Percentiles rank a stretch among this genome's conserved stretches.
Evolutionary conservation across 1,140 invertebrate species (phyloP).

Genomic region (Aphaenogaster rudis): DNA sequence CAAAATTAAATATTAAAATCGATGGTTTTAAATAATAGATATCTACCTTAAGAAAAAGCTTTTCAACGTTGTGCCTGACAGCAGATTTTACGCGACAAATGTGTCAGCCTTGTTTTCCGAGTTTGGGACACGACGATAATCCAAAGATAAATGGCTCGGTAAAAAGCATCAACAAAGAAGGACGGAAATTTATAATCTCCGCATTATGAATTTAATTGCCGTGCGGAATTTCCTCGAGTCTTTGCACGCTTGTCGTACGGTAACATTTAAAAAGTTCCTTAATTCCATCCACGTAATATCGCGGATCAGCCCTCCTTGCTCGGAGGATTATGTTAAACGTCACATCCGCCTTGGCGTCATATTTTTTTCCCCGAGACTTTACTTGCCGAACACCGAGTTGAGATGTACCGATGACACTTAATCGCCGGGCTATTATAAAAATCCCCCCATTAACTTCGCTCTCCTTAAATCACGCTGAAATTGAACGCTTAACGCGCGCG

Average conservation of each 20-base stretch:
- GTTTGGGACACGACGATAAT: neutral
- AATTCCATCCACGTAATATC: conserved; percentile 30
- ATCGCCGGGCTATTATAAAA: conserved; percentile 26
- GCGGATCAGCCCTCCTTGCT: conserved; percentile 14
- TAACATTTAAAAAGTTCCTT: conserved; percentile 10
- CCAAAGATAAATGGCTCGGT: neutral
- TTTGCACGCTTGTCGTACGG: neutral
- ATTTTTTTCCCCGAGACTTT: neutral
- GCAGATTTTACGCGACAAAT: neutral
- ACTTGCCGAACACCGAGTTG: conserved; percentile 4
- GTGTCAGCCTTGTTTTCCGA: neutral
- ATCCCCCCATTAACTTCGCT: conserved; percentile 8
- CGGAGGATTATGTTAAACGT: conserved; percentile 38
- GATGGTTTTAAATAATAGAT: neutral
- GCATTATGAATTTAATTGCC: conserved; percentile 46
- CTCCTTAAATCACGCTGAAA: conserved; percentile 18
- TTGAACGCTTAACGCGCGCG: neutral
- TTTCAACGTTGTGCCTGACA: too few species aligned
- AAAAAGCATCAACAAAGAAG: neutral
- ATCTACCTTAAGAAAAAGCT: neutral
- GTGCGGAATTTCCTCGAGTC: conserved; percentile 4
- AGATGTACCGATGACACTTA: conserved; percentile 6
- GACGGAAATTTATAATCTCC: conserved; percentile 41
- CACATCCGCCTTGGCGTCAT: neutral
- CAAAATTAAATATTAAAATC: neutral